Conservation (phyloP, 1,140 invertebrate species). For the Drusus annulatus region DNA sequence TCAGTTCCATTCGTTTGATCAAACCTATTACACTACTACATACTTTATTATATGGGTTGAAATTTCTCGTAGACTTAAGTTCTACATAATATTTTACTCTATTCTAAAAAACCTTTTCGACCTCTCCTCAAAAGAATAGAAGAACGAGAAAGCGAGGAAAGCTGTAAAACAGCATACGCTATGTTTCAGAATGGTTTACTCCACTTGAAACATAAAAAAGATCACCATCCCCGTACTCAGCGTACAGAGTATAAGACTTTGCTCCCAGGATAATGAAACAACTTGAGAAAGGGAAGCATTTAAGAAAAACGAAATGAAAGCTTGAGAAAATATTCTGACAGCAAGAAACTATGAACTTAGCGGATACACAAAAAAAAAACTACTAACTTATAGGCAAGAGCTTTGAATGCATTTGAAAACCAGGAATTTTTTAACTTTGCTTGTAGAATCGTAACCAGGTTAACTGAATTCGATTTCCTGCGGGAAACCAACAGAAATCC, state of each 20-base stretch:
- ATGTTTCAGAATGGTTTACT: slow-evolving; percentile 37
- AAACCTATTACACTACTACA: too few species aligned
- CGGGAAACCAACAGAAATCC: too few species aligned
- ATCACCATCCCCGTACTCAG: background rate
- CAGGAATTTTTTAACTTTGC: too few species aligned
- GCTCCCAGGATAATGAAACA: slow-evolving; percentile 20
- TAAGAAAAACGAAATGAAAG: background rate
- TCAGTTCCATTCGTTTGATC: too few species aligned
- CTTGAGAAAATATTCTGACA: background rate
- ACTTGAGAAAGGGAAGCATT: slow-evolving; percentile 6
- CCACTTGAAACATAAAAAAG: slow-evolving; percentile 12
- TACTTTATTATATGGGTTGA: too few species aligned
- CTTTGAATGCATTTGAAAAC: too few species aligned
- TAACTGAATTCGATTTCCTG: too few species aligned
- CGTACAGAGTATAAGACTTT: background rate
- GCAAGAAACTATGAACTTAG: background rate
- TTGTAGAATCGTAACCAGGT: too few species aligned
- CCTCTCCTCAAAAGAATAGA: background rate
- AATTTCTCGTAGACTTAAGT: too few species aligned
- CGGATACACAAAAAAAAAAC: too few species aligned
- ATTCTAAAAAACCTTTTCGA: background rate
- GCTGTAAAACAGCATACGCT: slow-evolving; percentile 30
- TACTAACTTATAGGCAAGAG: too few species aligned
- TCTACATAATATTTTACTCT: too few species aligned
- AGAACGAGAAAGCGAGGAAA: background rate